Evolutionary conservation across 1,140 invertebrate genomes (phyloP), one percentile per base, ranked within the genome.

Genomic region (Eriosoma lanigerum): DNA sequence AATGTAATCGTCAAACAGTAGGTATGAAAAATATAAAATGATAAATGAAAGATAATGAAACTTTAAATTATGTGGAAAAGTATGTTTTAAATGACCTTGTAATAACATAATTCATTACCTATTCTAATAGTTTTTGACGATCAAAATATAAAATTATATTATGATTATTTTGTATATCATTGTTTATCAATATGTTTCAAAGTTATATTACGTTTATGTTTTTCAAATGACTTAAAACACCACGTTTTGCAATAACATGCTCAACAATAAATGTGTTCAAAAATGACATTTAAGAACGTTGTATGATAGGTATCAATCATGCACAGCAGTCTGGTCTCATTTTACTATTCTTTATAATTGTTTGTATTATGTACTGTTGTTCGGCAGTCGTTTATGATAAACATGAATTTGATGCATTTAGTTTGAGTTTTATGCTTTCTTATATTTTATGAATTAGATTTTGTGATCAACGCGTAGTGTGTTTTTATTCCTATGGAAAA

Each of bases 291-390:
- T 64, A 32, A 38, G 9, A 64, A 64, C 29, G 32, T 12, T 19
- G 10, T 32, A 17, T 29, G 8, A 62, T 29, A 62, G 60, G 26
- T 62, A 62, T 62, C 29, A 19, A 62, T 32, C 60, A 62, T 62
- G 29, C 1, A n/a, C n/a, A n/a, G 29, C 32, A 62, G 17, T n/a
- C 29, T 29, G 17, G 17, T 64, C 17, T 64, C 8, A 38, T 64
- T 64, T 64, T 64, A 64, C 32, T 64, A 29, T 64, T 38, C 29
- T 64, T 32, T 38, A 58, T 58, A 15, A 26, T 58, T n/a, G n/a
- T n/a, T n/a, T n/a, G 15, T 58, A 26, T 13, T 3, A 26, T 13
- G 13, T 13, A 26, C 3, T 13, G 8, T 58, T 1, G 13, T 58
- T 24, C 12, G 1, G 9, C 21, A 24, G 13, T 26, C n/a, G n/a